Base-by-base conservation (phyloP, 2,113 vertebrate genomes). In the Morone chrysops region DNA sequence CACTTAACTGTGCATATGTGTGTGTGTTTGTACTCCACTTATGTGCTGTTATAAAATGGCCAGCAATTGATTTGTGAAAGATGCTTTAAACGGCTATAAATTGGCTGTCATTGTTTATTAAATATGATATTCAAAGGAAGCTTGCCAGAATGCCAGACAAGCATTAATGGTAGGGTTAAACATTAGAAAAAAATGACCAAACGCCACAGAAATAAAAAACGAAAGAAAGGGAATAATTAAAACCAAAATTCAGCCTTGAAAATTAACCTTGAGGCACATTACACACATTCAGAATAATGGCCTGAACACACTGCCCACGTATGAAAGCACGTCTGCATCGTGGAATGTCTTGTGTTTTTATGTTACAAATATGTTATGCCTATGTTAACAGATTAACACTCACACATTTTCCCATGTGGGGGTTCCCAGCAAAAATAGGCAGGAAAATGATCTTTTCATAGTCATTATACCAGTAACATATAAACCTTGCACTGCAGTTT, bases 31-130 rank as follows among this genome's bases (percentile, higher is more conserved):
- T 59, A 61, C 18, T 18, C 43, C 22, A 47, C 45, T 59, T 36
- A 20, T 11, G 6, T 20, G 0, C 81, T 68, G 6, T 53, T 69
- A n/a, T 41, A 22, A 83, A 84, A 41, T 45, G 53, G 38, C 20
- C 16, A 36, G 69, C 51, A 50, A 72, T 84, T 48, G 7, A 67
- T 56, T 62, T 69, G 10, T 72, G 16, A 75, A 72, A 81, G 70
- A 25, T 5, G 17, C 40, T 41, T 22, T 75, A 38, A 47, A 60
- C 0, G 56, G 8, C 48, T 59, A 66, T 53, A 13, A 47, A 77
- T 4, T 31, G 0, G 70, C 20, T 57, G 36, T 53, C 2, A 53
- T 25, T n/a, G 10, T 20, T 66, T 11, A 31, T 62, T 11, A 78
- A 22, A 41, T 48, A 16, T 3, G 22, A 53, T 12, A n/a, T 78